Evolutionary conservation across 2,113 vertebrate species (phyloP).

Genomic region (Mystacornis crossleyi): DNA sequence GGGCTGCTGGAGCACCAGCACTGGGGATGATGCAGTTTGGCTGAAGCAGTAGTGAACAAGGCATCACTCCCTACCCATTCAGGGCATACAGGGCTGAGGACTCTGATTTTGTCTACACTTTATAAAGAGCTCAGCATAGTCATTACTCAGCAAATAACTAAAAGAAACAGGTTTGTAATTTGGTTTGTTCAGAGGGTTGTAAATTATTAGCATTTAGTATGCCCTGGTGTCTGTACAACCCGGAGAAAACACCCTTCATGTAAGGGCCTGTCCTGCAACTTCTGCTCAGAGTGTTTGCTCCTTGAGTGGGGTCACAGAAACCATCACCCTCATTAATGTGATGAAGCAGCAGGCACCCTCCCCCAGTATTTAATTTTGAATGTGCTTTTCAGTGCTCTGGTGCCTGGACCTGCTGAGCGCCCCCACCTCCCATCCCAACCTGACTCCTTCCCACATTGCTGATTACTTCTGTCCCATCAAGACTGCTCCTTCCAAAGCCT

Average conservation of each 20-base stretch:
- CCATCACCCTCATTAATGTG: not conserved
- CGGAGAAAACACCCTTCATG: not conserved
- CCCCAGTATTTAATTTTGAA: not conserved
- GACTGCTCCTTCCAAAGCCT: not conserved
- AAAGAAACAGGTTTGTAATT: not conserved
- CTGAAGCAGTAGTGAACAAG: not conserved
- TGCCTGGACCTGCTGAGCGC: not conserved
- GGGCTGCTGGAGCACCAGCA: not conserved
- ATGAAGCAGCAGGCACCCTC: not conserved
- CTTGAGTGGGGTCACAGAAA: not conserved
- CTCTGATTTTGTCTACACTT: not conserved
- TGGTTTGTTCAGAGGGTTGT: not conserved
- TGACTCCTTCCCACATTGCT: not conserved
- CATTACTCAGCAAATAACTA: constrained; percentile 2
- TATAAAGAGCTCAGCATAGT: not conserved
- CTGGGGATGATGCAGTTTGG: not conserved
- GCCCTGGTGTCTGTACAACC: not conserved
- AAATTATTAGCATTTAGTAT: not conserved
- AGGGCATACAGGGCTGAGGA: not conserved
- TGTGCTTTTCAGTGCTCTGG: not conserved
- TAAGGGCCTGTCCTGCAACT: constrained; percentile 1
- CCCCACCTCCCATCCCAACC: not conserved
- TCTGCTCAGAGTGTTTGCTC: not conserved
- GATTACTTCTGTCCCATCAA: not conserved
- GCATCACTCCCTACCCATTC: not conserved